Percentiles rank a stretch among this genome's conserved stretches.
Conservation (phyloP, 2,113 vertebrate genomes). For the Halichoerus grypus region DNA sequence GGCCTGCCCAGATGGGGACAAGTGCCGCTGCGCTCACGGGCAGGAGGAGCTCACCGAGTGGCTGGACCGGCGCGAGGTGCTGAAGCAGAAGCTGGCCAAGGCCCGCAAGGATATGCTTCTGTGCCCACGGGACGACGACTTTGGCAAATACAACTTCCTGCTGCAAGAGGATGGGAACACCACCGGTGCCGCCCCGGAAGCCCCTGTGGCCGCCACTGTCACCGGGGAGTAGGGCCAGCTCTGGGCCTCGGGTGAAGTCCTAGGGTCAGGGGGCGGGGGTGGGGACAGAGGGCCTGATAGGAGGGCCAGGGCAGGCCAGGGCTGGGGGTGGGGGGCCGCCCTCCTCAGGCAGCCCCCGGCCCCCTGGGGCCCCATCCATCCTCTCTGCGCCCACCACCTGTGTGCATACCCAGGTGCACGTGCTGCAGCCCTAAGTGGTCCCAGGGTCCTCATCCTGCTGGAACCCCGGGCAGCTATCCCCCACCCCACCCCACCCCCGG, state of each 20-base stretch:
- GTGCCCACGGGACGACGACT: slow-evolving; percentile 93
- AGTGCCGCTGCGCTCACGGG: slow-evolving; percentile 95
- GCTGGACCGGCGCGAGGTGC: slow-evolving; percentile 92
- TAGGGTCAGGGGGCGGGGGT: slow-evolving; percentile 49
- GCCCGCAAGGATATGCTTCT: slow-evolving; percentile 96
- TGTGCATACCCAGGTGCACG: slow-evolving; percentile 28
- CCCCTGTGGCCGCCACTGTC: neutral
- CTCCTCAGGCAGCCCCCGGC: slow-evolving; percentile 30
- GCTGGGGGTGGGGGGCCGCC: neutral
- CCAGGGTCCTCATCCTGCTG: slow-evolving; percentile 37
- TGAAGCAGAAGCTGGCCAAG: slow-evolving; percentile 93
- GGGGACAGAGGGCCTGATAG: neutral
- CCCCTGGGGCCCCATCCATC: neutral
- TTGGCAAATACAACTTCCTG: slow-evolving; percentile 97
- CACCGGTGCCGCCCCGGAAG: neutral
- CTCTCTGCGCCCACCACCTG: neutral
- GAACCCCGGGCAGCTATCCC: slow-evolving; percentile 23
- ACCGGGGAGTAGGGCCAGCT: slow-evolving; percentile 60
- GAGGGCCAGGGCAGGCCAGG: neutral
- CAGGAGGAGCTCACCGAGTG: slow-evolving; percentile 95
- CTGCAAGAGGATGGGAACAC: slow-evolving; percentile 86
- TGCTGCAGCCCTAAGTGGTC: slow-evolving; percentile 30
- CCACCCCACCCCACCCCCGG: neutral
- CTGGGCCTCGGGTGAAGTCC: neutral
- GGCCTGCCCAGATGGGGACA: slow-evolving; percentile 92